These are phyloP conservation scores for Brachionus rubens DNA, from an alignment of 1,140 invertebrate genomes.

Conservation along the genomic window DNA sequence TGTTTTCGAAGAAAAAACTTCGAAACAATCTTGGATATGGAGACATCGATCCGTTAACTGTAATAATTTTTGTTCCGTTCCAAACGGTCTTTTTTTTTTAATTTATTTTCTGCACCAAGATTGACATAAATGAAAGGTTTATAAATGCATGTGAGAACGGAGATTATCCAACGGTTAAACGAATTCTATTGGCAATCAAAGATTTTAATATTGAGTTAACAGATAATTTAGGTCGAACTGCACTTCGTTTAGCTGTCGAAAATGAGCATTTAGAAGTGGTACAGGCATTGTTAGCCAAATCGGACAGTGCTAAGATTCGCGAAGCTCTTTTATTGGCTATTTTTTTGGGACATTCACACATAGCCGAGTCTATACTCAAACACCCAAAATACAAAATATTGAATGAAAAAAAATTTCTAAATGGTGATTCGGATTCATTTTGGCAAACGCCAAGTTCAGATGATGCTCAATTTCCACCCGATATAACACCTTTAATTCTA, in stretches of 20 bases:
- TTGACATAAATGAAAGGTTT: slow-evolving; percentile 45
- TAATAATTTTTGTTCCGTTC: neutral
- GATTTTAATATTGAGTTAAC: slow-evolving; percentile 54
- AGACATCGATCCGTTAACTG: neutral
- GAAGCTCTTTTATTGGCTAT: slow-evolving; percentile 58
- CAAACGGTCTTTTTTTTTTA: neutral
- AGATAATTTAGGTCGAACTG: slow-evolving; percentile 55
- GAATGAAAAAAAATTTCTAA: slow-evolving; percentile 42
- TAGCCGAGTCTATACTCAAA: slow-evolving; percentile 57
- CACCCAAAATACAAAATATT: slow-evolving; percentile 53
- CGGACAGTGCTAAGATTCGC: slow-evolving; percentile 54
- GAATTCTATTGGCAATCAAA: slow-evolving; percentile 52
- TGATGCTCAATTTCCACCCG: slow-evolving; percentile 53
- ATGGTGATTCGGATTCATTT: slow-evolving; percentile 31
- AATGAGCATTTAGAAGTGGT: slow-evolving; percentile 58
- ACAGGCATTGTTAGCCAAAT: slow-evolving; percentile 53
- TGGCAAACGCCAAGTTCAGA: slow-evolving; percentile 41
- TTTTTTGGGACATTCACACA: slow-evolving; percentile 57
- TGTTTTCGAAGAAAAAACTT: slow-evolving; percentile 47
- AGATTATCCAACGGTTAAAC: slow-evolving; percentile 50
- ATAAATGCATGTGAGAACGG: slow-evolving; percentile 46
- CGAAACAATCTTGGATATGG: neutral
- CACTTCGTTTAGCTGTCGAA: slow-evolving; percentile 54
- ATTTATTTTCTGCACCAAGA: neutral
- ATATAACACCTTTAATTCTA: slow-evolving; percentile 54